A percentile compares a stretch with the other conserved stretches of the same genome.
Conservation (phyloP, 1,140 invertebrate species). For the Maniola jurtina region DNA sequence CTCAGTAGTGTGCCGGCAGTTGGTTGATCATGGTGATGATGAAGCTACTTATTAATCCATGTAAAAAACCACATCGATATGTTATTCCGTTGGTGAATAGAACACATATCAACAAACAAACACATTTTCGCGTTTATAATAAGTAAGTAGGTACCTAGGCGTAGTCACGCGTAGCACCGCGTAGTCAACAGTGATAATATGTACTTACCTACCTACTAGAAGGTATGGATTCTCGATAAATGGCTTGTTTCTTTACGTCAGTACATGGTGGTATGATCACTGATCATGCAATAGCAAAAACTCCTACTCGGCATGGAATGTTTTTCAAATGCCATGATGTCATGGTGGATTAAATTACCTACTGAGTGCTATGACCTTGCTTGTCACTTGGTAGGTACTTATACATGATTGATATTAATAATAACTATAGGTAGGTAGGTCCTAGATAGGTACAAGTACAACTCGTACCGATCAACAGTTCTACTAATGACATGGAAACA, state of each 20-base stretch:
- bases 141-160: too few species aligned
- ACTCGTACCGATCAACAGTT: constrained; percentile 5
- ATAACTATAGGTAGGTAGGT: constrained; percentile 14
- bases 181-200: too few species aligned
- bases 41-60: too few species aligned
- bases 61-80: too few species aligned
- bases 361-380: constrained; percentile 63
- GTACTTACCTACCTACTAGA: too few species aligned
- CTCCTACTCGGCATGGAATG: constrained; percentile 56
- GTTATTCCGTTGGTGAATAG: too few species aligned
- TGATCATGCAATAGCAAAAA: constrained; percentile 54
- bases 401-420: constrained; percentile 39
- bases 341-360: constrained; percentile 73
- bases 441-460: neutral
- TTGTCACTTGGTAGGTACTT: constrained; percentile 48
- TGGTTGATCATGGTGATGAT: too few species aligned
- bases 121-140: too few species aligned
- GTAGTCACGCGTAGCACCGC: too few species aligned
- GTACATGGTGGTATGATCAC: constrained; percentile 1
- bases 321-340: constrained; percentile 70
- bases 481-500: constrained; percentile 15
- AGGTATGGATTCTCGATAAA: too few species aligned
- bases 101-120: too few species aligned
- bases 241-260: neutral
- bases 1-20: too few species aligned